Base-by-base conservation (phyloP, 2,888 invertebrate genomes). In the Sylvicola fuscatus region DNA sequence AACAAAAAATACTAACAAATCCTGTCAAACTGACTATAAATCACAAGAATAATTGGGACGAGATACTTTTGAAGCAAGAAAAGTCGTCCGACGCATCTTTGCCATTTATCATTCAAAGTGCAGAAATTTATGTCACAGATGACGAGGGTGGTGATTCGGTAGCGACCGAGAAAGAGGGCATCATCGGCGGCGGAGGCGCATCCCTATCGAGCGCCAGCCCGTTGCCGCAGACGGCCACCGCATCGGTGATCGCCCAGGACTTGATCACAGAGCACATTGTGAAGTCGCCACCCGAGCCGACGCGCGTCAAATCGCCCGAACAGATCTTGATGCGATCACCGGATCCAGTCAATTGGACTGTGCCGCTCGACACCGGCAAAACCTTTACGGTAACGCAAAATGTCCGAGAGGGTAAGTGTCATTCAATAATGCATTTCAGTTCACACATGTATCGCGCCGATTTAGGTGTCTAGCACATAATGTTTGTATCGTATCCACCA, bases 291-390 rank as follows among this genome's bases (percentile, higher is more conserved):
- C 87, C 89, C 33, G 89, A 90, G 52, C 87, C 89, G 32, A 90
- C 89, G 32, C 65, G 89, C 49, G 87, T 89, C 41, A 90, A 89
- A 60, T 87, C 87, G 10, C 89, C 89, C 2, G 89, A 89, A 54
- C 83, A 86, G 58, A 81, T 86, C 61, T 73, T 86, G 54, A 83
- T 87, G 77, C 70, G 84, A 45, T 87, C 87, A 14, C 89, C 89
- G 11, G 89, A 89, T 61, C 89, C 89, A 35, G 89, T 89, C 49
- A 87, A 87, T 61, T 90, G 89, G 89, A 89, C 87, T 35, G 87
- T 89, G 40, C 87, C 89, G 37, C 66, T 89, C 51, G 89, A 90
- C 60, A 89, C 86, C 45, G 86, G 87, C 48, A 87, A 86, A 65
- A 86, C 84, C 29, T 87, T 87, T 61, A 86, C 87, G 30, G 87